These are phyloP conservation scores for Chinchilla lanigera DNA, from an alignment of 2,113 vertebrate genomes.

Conservation along the genomic window DNA sequence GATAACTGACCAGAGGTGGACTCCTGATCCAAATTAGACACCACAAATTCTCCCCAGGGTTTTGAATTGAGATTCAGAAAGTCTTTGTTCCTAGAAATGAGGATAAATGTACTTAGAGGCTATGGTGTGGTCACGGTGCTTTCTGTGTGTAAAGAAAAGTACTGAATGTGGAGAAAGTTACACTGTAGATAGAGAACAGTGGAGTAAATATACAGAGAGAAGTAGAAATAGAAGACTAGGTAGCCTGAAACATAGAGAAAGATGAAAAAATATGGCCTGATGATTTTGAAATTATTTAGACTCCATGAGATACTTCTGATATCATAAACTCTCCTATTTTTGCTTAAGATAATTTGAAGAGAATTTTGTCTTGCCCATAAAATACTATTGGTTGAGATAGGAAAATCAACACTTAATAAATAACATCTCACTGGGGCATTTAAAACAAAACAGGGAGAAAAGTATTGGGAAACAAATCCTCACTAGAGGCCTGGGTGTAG, in stretches of 20 bases:
- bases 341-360: background rate
- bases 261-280: background rate
- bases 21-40: background rate
- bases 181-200: background rate
- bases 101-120: background rate
- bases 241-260: background rate
- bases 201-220: background rate
- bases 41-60: background rate
- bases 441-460: background rate
- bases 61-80: constrained; percentile 8
- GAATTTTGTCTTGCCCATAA: background rate
- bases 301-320: background rate
- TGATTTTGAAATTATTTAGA: background rate
- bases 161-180: background rate
- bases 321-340: background rate
- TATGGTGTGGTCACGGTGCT: background rate
- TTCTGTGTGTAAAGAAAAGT: background rate
- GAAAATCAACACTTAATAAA: background rate
- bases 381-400: background rate
- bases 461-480: background rate
- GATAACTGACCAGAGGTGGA: background rate
- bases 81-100: background rate
- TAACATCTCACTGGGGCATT: background rate
- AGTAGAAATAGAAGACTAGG: background rate
- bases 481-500: background rate